Base-by-base conservation (phyloP, 1,140 invertebrate genomes). In the Heliothis subflexa region DNA sequence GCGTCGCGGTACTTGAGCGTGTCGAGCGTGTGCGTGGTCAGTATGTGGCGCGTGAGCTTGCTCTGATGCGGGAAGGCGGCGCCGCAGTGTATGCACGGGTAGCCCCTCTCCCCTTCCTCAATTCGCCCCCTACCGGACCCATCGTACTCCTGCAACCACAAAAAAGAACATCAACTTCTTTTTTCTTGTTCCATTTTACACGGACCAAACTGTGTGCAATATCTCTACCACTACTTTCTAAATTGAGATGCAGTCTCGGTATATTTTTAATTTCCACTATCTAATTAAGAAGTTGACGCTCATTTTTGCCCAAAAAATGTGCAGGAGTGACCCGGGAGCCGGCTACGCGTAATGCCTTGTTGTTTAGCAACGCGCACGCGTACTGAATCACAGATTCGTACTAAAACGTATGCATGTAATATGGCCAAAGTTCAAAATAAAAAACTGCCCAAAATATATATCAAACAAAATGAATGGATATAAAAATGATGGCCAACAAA, bases 101-200 rank as follows among this genome's bases (percentile, higher is more conserved):
- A 97, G 89, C 89, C 93, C 83, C 93, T 91, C 78, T 94, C 93
- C 85, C 89, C 94, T 81, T 94, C 94, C 85, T 91, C 90, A 89
- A 91, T 88, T 87, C 95, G 88, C 88, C 91, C 88, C 90, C 91
- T 91, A 90, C 94, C 95, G 90, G 94, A 93, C 92, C 96, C 96
- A 95, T 96, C 96, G 95, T 97, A 97, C 96, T 97, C 97, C 97
- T 98, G 97, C 97, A 98, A 97, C 97, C 96, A 97, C 97, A 97
- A 97, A 97, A 97, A 97, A 96, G 96, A 97, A 97, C 97, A 97
- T 98, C 97, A 98, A 98, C 97, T 98, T 98, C 97, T 98, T 97
- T 95, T 92, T 90, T 94, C 92, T 89, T 87, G 89, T 94, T 91
- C 88, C 86, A 85, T 90, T 87, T 83, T 82, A 85, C 85, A 89